phyloP scores from a whole-genome alignment of 2,888 invertebrate species.

The Drosophila sordidapex region DNA sequence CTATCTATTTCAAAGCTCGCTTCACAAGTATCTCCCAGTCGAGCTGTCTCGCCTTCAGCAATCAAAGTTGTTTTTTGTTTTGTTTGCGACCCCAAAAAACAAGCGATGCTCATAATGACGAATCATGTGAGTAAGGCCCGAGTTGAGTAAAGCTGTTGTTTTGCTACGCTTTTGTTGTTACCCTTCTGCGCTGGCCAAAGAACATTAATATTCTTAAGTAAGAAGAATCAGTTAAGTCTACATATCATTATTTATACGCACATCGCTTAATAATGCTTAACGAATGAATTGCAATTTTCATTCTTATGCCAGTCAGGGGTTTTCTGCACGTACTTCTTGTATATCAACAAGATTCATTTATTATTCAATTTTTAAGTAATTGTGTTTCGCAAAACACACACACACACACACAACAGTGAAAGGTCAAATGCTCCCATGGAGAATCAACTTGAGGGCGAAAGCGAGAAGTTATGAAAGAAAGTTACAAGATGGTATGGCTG shows the following conservation, averaged over 20 bases:
- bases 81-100: conserved; percentile 21
- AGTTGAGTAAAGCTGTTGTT: not conserved
- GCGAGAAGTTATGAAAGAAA: not conserved
- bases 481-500: not conserved
- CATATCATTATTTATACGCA: not conserved
- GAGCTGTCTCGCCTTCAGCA: not conserved
- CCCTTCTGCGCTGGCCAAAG: not conserved
- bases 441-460: not conserved
- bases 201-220: not conserved
- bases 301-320: not conserved
- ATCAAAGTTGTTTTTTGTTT: not conserved
- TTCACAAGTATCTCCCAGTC: not conserved
- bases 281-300: conserved; percentile 8
- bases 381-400: not conserved
- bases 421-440: not conserved
- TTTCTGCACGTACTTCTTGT: not conserved
- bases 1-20: not conserved
- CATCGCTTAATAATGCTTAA: not conserved
- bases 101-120: conserved; percentile 17
- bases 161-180: not conserved
- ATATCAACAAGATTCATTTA: not conserved
- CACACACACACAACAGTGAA: not conserved
- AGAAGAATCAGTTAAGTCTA: conserved; percentile 2
- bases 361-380: not conserved
- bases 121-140: conserved; percentile 30